Conservation (phyloP, 2,797 vertebrate species). For the Octomys mimax region DNA sequence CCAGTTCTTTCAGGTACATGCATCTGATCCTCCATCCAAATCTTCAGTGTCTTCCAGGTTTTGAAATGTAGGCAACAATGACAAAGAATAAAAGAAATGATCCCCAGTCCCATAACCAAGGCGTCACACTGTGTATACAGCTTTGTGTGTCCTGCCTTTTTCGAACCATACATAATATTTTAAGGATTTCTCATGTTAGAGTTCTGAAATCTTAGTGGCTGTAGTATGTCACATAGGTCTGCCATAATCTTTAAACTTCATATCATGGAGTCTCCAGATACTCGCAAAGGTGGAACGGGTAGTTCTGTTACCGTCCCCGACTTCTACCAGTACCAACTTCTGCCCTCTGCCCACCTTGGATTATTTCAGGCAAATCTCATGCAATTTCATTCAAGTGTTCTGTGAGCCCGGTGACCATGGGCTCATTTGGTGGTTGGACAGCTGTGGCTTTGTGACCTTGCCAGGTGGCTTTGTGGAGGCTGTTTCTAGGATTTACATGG, state of each 20-base stretch:
- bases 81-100: background rate
- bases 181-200: background rate
- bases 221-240: background rate
- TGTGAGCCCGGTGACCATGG: background rate
- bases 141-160: background rate
- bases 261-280: background rate
- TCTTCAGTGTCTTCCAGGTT: background rate
- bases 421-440: background rate
- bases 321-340: background rate
- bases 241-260: background rate
- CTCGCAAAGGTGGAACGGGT: background rate
- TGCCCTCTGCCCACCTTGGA: too few relatives aligned
- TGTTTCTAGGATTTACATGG: background rate
- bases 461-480: background rate
- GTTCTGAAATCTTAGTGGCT: background rate
- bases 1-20: slow-evolving; percentile 97
- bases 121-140: background rate
- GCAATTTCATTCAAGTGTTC: background rate
- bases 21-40: background rate
- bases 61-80: background rate
- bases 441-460: background rate
- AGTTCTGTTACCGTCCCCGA: background rate
- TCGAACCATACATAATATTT: background rate
- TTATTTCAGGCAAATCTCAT: background rate
- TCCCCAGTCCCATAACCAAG: background rate